Evolutionary conservation across 1,140 invertebrate genomes (phyloP).

Genomic region (Hetaerina americana): DNA sequence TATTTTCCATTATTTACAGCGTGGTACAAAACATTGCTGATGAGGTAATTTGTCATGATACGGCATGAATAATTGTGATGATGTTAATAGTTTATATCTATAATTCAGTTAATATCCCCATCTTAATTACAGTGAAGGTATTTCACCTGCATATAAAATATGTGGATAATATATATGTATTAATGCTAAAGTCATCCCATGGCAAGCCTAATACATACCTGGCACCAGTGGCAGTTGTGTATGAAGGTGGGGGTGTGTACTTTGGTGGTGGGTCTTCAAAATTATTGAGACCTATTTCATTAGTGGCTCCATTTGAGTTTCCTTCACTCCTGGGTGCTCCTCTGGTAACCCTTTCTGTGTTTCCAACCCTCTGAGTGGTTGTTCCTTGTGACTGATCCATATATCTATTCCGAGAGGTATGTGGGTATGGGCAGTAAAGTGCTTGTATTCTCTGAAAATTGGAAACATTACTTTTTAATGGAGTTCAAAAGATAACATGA

Average conservation of each 20-base stretch:
- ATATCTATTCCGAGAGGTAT: too few relatives aligned
- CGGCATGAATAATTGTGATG: too few relatives aligned
- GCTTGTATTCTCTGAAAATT: slow-evolving; percentile 55
- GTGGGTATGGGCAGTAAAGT: slow-evolving; percentile 49
- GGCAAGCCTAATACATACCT: too few relatives aligned
- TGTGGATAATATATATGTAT: too few relatives aligned
- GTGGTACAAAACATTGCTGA: too few relatives aligned
- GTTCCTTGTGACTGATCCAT: slow-evolving; percentile 20
- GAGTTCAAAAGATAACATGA: too few relatives aligned
- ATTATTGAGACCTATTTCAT: slow-evolving; percentile 29
- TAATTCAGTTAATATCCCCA: slow-evolving; percentile 11
- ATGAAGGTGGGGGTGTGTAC: slow-evolving; percentile 83
- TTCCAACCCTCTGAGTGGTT: slow-evolving; percentile 23
- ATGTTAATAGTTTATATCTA: too few relatives aligned
- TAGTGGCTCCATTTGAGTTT: slow-evolving; percentile 6
- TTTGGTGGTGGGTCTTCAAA: slow-evolving; percentile 77
- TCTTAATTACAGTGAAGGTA: slow-evolving; percentile 11
- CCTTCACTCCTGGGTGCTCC: slow-evolving; percentile 19
- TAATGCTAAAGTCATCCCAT: too few relatives aligned
- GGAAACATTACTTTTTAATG: too few relatives aligned
- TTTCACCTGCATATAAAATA: slow-evolving; percentile 6
- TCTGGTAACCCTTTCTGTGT: slow-evolving; percentile 22
- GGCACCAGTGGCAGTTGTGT: slow-evolving; percentile 77
- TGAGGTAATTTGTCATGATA: too few relatives aligned
- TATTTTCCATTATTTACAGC: too few relatives aligned